phyloP scores from a whole-genome alignment of 1,140 invertebrate genomes.

The Dreissena polymorpha region DNA sequence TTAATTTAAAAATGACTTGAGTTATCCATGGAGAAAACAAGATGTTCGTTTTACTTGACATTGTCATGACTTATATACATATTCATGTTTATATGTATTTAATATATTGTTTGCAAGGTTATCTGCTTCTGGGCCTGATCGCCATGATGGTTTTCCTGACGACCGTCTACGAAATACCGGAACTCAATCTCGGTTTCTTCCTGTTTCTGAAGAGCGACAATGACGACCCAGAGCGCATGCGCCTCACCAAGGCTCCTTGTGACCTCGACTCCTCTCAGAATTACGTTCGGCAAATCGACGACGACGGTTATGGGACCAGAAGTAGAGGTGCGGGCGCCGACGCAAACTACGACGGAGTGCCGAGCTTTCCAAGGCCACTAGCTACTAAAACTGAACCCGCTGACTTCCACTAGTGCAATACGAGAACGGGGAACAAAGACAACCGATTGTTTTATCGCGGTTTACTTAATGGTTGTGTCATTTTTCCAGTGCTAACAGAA shows the following conservation, averaged over 20 bases:
- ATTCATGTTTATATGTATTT: no score
- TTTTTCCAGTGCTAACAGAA: no score
- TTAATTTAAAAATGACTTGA: no score
- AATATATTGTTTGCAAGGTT: constrained; percentile 81
- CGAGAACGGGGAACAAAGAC: no score
- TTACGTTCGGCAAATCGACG: constrained; percentile 74
- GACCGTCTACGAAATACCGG: constrained; percentile 92
- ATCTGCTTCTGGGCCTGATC: constrained; percentile 89
- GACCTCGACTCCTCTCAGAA: constrained; percentile 57
- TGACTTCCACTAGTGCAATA: not conserved
- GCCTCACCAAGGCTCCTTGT: constrained; percentile 60
- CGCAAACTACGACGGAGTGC: constrained; percentile 30
- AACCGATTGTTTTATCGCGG: no score
- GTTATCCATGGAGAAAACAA: no score
- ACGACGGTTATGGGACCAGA: constrained; percentile 38
- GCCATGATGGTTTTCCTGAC: constrained; percentile 91
- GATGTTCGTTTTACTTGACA: no score
- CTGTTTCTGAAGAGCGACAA: constrained; percentile 87
- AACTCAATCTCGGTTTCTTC: constrained; percentile 89
- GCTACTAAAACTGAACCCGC: not conserved
- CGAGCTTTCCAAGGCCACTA: constrained; percentile 30
- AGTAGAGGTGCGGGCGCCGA: constrained; percentile 3
- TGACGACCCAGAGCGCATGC: constrained; percentile 77
- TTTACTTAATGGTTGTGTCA: no score
- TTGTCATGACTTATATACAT: no score